Evolutionary conservation across 2,888 invertebrate species (phyloP).

Genomic region (Pelosia muscerda): DNA sequence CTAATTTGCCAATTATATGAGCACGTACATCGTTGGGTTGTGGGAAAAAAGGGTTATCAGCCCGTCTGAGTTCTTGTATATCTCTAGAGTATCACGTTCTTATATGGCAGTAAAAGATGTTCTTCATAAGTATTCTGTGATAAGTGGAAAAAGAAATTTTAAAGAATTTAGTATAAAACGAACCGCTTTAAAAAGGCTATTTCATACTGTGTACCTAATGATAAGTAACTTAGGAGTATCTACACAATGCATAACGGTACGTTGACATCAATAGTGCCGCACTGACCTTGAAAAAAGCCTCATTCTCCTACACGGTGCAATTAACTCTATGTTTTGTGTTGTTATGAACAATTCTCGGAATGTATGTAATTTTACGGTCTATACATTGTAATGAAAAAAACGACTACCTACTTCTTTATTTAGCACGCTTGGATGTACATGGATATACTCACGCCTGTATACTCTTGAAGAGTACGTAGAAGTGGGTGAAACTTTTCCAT

Average conservation of each 20-base stretch:
- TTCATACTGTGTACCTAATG: not conserved
- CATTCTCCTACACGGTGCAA: constrained; percentile 34
- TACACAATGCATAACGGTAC: constrained; percentile 46
- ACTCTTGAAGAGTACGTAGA: not conserved
- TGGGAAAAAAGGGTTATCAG: constrained; percentile 62
- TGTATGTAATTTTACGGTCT: constrained; percentile 25
- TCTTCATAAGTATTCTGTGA: not conserved
- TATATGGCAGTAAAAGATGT: not conserved
- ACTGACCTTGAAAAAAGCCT: constrained; percentile 41
- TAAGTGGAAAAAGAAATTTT: not conserved
- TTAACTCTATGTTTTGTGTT: constrained; percentile 36
- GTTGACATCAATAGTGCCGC: constrained; percentile 25
- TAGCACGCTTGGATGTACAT: not conserved
- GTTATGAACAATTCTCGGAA: constrained; percentile 29
- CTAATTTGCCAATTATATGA: constrained; percentile 59
- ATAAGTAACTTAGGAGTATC: not conserved
- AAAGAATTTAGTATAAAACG: not conserved
- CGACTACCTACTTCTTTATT: not conserved
- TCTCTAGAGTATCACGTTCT: not conserved
- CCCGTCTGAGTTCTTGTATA: constrained; percentile 32
- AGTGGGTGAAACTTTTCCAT: not conserved
- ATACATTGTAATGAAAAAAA: constrained; percentile 6
- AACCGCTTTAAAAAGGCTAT: not conserved
- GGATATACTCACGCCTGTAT: not conserved
- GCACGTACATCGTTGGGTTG: constrained; percentile 57